Evolutionary conservation across 2,888 invertebrate species (phyloP).

Genomic region (Mystacides longicornis): DNA sequence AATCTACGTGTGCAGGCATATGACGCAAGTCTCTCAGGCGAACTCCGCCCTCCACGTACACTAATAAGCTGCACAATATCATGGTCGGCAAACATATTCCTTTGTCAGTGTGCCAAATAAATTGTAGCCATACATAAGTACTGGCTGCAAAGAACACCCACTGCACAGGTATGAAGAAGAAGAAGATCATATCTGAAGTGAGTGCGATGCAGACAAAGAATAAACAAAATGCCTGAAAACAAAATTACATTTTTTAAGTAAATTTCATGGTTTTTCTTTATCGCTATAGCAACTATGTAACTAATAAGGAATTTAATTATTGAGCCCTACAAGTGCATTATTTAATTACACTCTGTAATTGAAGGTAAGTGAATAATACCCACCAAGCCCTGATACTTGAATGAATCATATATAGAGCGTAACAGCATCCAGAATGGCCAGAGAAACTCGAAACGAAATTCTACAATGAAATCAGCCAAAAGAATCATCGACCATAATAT

Average conservation of each 20-base stretch:
- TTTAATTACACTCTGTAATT: neutral
- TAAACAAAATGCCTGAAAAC: conserved; percentile 86
- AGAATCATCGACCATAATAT: conserved; percentile 92
- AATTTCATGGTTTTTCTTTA: neutral
- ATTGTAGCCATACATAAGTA: conserved; percentile 98
- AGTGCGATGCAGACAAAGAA: conserved; percentile 97
- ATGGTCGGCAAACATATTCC: conserved; percentile 93
- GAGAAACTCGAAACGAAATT: conserved; percentile 97
- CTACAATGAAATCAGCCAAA: conserved; percentile 91
- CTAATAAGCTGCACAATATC: conserved; percentile 86
- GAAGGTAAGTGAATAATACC: conserved; percentile 38
- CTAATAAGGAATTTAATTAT: neutral
- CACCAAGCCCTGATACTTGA: conserved; percentile 96
- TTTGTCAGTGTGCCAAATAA: conserved; percentile 95
- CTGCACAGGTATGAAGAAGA: conserved; percentile 96
- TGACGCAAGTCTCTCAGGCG: conserved; percentile 76
- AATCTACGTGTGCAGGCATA: conserved; percentile 78
- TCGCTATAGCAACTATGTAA: neutral
- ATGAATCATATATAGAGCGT: conserved; percentile 93
- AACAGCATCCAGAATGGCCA: conserved; percentile 98
- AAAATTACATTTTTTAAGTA: no score
- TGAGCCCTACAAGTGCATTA: neutral
- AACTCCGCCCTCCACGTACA: conserved; percentile 89
- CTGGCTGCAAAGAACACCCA: conserved; percentile 97
- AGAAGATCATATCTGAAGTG: conserved; percentile 97